Conservation (phyloP, 2,797 vertebrate genomes). For the Hapalemur alaotrensis region DNA sequence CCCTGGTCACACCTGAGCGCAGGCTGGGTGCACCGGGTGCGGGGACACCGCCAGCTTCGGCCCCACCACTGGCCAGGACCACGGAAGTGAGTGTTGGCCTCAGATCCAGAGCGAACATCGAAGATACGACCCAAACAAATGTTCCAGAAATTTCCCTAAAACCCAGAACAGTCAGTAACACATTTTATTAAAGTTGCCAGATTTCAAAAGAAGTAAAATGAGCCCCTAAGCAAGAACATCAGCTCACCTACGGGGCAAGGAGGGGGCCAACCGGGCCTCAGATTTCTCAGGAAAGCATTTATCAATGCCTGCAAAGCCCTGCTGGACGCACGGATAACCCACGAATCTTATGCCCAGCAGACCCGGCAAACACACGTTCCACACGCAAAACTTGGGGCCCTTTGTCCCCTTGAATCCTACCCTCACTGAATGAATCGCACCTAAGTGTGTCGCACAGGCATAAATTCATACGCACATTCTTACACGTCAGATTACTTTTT, state of each 20-base stretch:
- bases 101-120: no score
- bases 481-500: not conserved
- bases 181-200: not conserved
- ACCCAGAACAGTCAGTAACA: not conserved
- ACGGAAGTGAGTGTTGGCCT: no score
- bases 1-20: no score
- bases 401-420: no score
- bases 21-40: no score
- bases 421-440: not conserved
- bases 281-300: not conserved
- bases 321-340: not conserved
- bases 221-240: no score
- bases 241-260: accelerated
- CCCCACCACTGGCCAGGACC: no score
- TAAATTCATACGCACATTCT: not conserved
- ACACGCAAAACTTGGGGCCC: not conserved
- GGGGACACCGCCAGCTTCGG: no score
- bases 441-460: not conserved
- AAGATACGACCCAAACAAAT: no score
- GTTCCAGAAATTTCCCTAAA: not conserved
- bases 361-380: not conserved
- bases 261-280: not conserved
- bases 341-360: not conserved
- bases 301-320: accelerated
- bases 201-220: not conserved